phyloP scores from a whole-genome alignment of 2,888 invertebrate species.

The Euphydryas editha region DNA sequence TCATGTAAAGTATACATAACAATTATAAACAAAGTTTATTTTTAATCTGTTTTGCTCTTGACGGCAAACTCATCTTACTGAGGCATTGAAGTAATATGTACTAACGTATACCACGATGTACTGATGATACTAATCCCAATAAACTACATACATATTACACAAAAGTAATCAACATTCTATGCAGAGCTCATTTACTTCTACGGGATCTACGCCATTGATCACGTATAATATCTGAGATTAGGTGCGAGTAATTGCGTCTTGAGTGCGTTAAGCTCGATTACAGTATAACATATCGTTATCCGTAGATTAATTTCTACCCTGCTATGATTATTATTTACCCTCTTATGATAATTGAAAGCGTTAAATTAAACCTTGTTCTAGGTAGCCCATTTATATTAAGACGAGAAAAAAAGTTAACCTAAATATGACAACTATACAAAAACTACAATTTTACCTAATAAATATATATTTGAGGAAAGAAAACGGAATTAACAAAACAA shows the following conservation, averaged over 20 bases:
- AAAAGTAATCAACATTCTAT: constrained; percentile 3
- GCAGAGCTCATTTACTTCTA: constrained; percentile 2
- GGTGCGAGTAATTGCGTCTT: constrained; percentile 44
- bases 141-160: neutral
- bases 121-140: neutral
- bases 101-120: neutral
- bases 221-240: constrained; percentile 25
- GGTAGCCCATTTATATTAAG: constrained; percentile 11
- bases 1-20: too few relatives aligned
- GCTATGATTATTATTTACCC: constrained; percentile 44
- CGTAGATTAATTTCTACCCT: constrained; percentile 43
- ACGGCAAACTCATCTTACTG: too few relatives aligned
- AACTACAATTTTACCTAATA: too few relatives aligned
- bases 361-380: constrained; percentile 42
- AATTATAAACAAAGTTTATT: too few relatives aligned
- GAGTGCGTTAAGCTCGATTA: constrained; percentile 43
- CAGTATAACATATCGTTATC: constrained; percentile 47
- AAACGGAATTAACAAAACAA: too few relatives aligned
- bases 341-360: constrained; percentile 32
- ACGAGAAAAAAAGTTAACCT: too few relatives aligned
- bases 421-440: too few relatives aligned
- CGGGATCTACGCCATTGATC: constrained; percentile 12
- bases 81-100: too few relatives aligned
- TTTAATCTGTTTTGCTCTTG: too few relatives aligned
- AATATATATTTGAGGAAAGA: too few relatives aligned